Conservation (phyloP, 2,888 invertebrate species). For the Acanthopleura granulata region DNA sequence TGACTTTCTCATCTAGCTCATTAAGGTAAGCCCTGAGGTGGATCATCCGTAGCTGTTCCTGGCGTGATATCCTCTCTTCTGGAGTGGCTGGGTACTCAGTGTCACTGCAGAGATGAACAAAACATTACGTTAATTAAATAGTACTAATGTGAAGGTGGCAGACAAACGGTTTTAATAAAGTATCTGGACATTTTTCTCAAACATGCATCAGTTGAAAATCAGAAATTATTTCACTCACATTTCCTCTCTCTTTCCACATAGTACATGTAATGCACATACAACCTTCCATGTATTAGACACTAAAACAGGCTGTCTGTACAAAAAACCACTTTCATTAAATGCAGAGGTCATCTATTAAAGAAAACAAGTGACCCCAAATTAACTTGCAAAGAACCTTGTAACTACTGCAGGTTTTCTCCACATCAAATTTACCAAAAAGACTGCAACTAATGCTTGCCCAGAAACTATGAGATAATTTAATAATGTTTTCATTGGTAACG, state of each 20-base stretch:
- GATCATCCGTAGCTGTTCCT: constrained; percentile 65
- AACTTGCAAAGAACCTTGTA: too few relatives aligned
- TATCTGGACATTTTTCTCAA: too few relatives aligned
- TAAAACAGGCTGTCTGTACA: too few relatives aligned
- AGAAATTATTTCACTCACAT: too few relatives aligned
- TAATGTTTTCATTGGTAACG: too few relatives aligned
- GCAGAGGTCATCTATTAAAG: background rate
- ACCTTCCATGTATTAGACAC: background rate
- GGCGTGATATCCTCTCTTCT: constrained; percentile 50
- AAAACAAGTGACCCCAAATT: background rate
- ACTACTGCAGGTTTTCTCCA: too few relatives aligned
- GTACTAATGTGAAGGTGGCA: background rate
- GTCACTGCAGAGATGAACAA: constrained; percentile 25
- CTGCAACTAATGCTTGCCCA: too few relatives aligned
- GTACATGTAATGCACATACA: too few relatives aligned
- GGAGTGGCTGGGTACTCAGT: constrained; percentile 42
- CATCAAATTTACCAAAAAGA: too few relatives aligned
- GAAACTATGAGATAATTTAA: too few relatives aligned
- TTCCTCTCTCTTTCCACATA: too few relatives aligned
- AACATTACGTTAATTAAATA: background rate
- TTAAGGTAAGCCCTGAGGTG: constrained; percentile 63
- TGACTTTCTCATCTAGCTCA: constrained; percentile 57
- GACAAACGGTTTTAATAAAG: background rate
- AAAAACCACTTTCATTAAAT: background rate
- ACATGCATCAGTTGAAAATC: too few relatives aligned